Base-by-base conservation (phyloP, 2,113 vertebrate genomes). In the Emydura subglobosa region DNA sequence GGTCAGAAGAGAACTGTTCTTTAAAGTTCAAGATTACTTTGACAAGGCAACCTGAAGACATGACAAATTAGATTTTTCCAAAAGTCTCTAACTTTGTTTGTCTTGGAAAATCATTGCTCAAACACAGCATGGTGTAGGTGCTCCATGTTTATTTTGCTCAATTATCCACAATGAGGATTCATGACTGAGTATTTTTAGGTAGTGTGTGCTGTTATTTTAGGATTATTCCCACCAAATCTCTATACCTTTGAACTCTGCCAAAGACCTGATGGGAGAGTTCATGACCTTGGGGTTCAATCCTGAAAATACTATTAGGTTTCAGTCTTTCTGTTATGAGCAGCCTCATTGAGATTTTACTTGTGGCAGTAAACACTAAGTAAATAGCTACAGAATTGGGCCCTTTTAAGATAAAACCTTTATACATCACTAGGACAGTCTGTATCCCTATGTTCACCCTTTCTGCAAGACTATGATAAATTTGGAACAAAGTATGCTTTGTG, bases 31-130 rank as follows among this genome's bases (percentile, higher is more conserved):
- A 92, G 79, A 51, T 68, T 87, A 96, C 80, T 88, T 82, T 59
- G 25, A 82, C 16, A 44, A 44, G 93, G 54, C 86, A 91, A 91
- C 39, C 65, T 53, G 17, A 81, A 84, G 39, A 79, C 6, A 51
- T 57, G 0, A 83, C n/a, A 53, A 3, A 7, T 2, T 6, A 17
- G 1, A n/a, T 85, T 85, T 89, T 86, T 42, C 79, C 79, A 42
- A 91, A 95, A 92, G 31, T 76, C 86, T 87, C 16, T 29, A 87
- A 85, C 42, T 51, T 59, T 2, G 1, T 96, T 97, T 92, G 31
- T 91, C 21, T 90, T 97, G 95, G 95, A 95, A 79, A 27, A 82
- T 17, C 59, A 85, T 17, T 84, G 81, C 81, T 88, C 86, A 68
- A 76, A 83, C 54, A 83, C 95, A 87, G 94, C 94, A 96, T 34